Base-by-base conservation (phyloP, 2,888 invertebrate genomes). In the Amitus sp. region DNA sequence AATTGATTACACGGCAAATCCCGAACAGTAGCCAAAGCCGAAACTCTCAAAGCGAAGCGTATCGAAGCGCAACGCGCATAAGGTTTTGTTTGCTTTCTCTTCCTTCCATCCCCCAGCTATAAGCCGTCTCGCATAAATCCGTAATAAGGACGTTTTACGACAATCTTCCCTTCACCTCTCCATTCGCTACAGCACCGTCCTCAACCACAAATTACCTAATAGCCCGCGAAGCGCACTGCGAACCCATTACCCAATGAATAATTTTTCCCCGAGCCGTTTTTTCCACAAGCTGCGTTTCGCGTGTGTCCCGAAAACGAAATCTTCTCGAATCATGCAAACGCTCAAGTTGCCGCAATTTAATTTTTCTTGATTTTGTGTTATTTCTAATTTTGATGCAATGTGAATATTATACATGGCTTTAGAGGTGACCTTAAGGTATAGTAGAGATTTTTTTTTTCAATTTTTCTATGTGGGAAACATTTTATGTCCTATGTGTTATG, bases 1-100 rank as follows among this genome's bases (percentile, higher is more conserved):
- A 76, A 78, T 78, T 76, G 77, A 78, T 78, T 77, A 74, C 73
- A 71, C 74, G 71, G 73, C 68, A 73, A 69, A 72, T 66, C 69
- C 68, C 68, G 60, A 64, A 47, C 64, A 62, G 70, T 59, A 61
- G 55, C 65, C 67, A 56, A 58, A 49, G 64, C 60, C 62, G 52
- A 67, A 69, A 68, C 68, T 67, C 67, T 54, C 52, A 42, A 62
- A 71, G 64, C 66, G 66, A 62, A 72, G 67, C 67, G 56, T 56
- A 71, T 62, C 66, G 66, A 62, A 72, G 67, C 67, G 56, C 59
- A 48, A 47, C 49, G 52, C 52, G 60, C 62, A 46, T 52, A 57
- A 60, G 66, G 63, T 66, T 62, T 66, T 66, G 66, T 46, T 50
- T 43, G 39, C 27, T 40, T 47, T 52, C 60, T 59, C 62, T 62